A percentile compares a stretch with the other conserved stretches of the same genome.
phyloP scores from a whole-genome alignment of 2,113 vertebrate genomes.

The Chamaetylas fuelleborni region DNA sequence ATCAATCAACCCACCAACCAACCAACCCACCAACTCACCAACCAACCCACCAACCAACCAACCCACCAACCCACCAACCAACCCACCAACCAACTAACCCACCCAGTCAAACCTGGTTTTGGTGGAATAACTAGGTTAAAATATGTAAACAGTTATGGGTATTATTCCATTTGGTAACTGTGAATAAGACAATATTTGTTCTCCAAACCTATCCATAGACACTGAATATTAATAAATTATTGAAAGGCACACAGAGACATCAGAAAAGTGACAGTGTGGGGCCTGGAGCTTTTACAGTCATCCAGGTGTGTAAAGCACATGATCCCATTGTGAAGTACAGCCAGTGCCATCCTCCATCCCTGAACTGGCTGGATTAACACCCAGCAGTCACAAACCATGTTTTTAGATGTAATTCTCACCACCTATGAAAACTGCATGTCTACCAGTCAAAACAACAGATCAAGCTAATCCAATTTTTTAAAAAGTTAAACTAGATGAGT shows the following conservation, averaged over 20 bases:
- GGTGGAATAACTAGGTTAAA: not conserved
- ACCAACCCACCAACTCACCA: too few species aligned
- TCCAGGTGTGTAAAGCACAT: not conserved
- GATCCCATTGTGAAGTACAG: not conserved
- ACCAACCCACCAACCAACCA: not conserved
- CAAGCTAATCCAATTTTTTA: not conserved
- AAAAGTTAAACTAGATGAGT: not conserved
- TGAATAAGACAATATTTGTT: not conserved
- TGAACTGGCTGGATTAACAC: not conserved
- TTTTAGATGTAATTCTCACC: not conserved
- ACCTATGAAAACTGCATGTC: not conserved
- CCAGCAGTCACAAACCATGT: not conserved
- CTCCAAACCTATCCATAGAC: not conserved
- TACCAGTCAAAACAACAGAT: not conserved
- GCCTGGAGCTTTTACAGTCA: not conserved
- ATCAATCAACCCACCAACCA: not conserved
- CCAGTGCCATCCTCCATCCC: not conserved
- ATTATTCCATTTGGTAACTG: not conserved
- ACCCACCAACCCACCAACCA: not conserved
- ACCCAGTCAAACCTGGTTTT: not conserved
- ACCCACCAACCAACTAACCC: too few species aligned
- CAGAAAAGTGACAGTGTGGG: not conserved
- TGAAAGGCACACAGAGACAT: not conserved
- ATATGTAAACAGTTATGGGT: rapidly evolving
- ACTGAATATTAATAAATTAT: not conserved